Evolutionary conservation across 2,888 invertebrate species (phyloP), one percentile per base, ranked within the genome.

Genomic region (Unio delphinus): DNA sequence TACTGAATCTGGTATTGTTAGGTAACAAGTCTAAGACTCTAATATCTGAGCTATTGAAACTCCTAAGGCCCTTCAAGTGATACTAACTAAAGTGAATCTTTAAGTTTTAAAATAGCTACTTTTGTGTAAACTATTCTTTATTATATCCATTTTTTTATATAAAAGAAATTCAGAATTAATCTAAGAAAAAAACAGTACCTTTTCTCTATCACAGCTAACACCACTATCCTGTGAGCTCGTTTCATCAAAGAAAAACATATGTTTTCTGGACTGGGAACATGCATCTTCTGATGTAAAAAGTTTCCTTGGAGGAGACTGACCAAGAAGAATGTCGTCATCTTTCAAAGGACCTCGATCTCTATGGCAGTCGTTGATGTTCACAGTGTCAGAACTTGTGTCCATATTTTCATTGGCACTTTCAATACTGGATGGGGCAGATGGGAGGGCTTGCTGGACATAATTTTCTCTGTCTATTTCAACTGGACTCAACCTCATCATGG

Each of bases 171-270:
- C 45, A 11, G 45, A 8, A 45, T 11, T 11, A 45, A 45, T 45
- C 45, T 45, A 1, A 45, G 11, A 6, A 45, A 45, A 45, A 11
- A 45, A 8, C 45, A 45, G 45, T 11, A 45, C 45, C 45, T 45
- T 45, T 45, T 83, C 84, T 67, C 78, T 77, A n/a, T 86, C 87
- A 60, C 81, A 67, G 28, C 84, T 81, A 8, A 88, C 75, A 57
- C 88, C 88, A 74, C 88, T 88, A 77, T 88, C 88, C 67, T 86
- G 86, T 34, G 88, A 88, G 65, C 79, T 80, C 64, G 74, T 80
- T 60, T 86, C 86, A 28, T 86, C 86, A 23, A 79, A 61, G 67
- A 63, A 79, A 65, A 81, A 80, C 20, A 67, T 64, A 34, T 65
- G 61, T 55, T 60, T 71, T 15, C 34, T 26, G 45, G 34, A 7